phyloP scores from a whole-genome alignment of 2,113 vertebrate species.

The Budorcas taxicolor region DNA sequence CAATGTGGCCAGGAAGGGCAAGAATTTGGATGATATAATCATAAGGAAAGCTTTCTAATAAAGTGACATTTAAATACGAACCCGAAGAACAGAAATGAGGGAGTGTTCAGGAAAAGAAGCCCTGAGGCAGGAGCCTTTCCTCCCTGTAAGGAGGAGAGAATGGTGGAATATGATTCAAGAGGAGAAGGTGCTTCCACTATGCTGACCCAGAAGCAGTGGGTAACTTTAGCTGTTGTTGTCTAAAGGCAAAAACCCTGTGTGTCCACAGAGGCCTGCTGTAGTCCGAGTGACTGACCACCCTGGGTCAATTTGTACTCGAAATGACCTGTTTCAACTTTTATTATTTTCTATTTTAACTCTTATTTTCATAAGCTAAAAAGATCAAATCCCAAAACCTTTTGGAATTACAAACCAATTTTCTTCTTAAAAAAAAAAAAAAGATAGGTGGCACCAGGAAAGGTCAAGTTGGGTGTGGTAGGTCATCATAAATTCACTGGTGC shows the following conservation, averaged over 20 bases:
- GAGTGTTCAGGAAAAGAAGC: background rate
- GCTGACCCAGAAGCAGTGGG: slow-evolving; percentile 88
- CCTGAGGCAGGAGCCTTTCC: background rate
- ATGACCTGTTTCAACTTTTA: background rate
- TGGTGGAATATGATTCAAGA: background rate
- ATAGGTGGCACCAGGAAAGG: background rate
- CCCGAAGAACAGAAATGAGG: background rate
- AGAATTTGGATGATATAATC: background rate
- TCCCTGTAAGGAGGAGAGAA: background rate
- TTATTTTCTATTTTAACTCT: slow-evolving; percentile 12
- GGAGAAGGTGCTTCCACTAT: slow-evolving; percentile 94
- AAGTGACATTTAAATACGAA: background rate
- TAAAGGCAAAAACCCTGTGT: background rate
- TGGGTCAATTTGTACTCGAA: background rate
- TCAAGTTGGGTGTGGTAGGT: background rate
- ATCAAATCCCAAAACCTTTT: background rate
- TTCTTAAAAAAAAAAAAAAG: background rate
- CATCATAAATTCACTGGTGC: background rate
- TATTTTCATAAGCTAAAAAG: background rate
- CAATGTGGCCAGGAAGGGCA: too few species aligned
- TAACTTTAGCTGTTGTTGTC: background rate
- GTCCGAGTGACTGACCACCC: background rate
- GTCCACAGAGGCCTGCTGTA: slow-evolving; percentile 28
- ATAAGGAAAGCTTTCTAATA: background rate
- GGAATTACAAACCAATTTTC: slow-evolving; percentile 36